Evolutionary conservation across 2,888 invertebrate genomes (phyloP), one percentile per base, ranked within the genome.

Genomic region (Pimpla rufipes): DNA sequence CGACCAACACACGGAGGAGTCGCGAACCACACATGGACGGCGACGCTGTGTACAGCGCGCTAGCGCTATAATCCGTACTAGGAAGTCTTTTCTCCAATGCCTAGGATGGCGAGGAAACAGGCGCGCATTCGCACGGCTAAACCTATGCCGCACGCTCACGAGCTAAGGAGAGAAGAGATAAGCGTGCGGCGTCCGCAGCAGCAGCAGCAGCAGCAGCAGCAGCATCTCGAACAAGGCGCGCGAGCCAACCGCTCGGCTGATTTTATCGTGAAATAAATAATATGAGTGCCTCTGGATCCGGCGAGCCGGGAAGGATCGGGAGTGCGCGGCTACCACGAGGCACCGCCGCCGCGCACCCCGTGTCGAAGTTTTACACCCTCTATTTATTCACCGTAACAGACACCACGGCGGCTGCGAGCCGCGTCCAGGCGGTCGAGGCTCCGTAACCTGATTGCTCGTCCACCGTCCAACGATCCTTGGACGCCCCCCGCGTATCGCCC

Each of bases 221-320:
- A 73, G 74, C 62, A 55, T 83, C 64, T 59, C 71, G 42, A 37
- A 57, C 66, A 71, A 76, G 75, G 74, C 82, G 77, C 73, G 57
- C 75, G 75, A 55, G 77, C 82, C 64, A 79, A 68, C 70, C 77
- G 83, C 64, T 80, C 74, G 64, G 77, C 80, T 80, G 83, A 83
- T 83, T 80, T 83, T 80, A 83, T 83, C 83, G 68, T 68, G 47
- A 78, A 77, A 83, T 83, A 83, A 83, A 83, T 83, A 83, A 83
- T 80, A 83, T 70, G 83, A 80, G 77, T 80, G 77, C 80, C 62
- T 62, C 62, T 79, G 79, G 83, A 79, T 79, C 40, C 55, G 47
- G 13, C 68, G 7, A 50, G 16, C 13, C 21, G 50, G 50, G 23
- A 37, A 45, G 64, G 42, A 66, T 47, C 67, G 57, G 52, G 42